Conservation (phyloP, 2,113 vertebrate species). For the Zapornia atra region DNA sequence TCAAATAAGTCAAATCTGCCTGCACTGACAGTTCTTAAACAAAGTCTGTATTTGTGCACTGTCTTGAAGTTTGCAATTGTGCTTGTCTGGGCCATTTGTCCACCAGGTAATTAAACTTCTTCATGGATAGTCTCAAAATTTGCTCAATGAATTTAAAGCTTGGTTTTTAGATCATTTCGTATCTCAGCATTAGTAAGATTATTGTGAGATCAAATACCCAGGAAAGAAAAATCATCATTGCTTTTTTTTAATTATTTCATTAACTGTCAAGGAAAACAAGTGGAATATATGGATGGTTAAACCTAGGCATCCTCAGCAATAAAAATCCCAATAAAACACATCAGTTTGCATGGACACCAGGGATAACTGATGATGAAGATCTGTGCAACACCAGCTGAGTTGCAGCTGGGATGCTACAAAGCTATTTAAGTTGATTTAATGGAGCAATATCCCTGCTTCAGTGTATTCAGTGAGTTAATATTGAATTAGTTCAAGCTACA, state of each 20-base stretch:
- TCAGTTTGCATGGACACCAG: background rate
- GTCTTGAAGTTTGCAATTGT: background rate
- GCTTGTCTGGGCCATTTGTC: background rate
- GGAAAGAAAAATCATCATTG: background rate
- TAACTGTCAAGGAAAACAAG: background rate
- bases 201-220: background rate
- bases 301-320: background rate
- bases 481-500: background rate
- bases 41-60: background rate
- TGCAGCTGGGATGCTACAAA: background rate
- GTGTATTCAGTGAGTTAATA: background rate
- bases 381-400: background rate
- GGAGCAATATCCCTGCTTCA: background rate
- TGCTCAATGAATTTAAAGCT: background rate
- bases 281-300: background rate
- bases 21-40: background rate
- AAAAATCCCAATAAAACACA: background rate
- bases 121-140: background rate
- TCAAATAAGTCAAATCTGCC: background rate
- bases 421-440: background rate
- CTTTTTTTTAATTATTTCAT: background rate
- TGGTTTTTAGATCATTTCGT: background rate
- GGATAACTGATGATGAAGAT: background rate
- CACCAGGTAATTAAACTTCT: background rate
- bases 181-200: background rate